Evolutionary conservation across 2,113 vertebrate genomes (phyloP).

Genomic region (Sander lucioperca): DNA sequence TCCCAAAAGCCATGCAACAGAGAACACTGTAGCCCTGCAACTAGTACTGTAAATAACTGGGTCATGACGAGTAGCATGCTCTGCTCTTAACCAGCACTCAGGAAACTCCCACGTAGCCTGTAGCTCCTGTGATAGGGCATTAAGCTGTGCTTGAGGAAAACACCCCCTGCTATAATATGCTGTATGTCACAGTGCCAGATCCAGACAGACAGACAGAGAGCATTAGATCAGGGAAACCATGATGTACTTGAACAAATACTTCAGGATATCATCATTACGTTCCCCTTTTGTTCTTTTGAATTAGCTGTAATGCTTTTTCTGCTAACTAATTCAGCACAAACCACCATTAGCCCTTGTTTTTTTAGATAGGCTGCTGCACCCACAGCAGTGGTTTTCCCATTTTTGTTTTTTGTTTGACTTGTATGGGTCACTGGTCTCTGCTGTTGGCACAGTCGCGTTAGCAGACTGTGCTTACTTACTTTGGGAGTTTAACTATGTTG

Average conservation of each 20-base stretch:
- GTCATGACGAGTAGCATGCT: slow-evolving; percentile 41
- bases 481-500: slow-evolving; percentile 66
- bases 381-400: slow-evolving; percentile 39
- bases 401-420: slow-evolving; percentile 37
- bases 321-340: slow-evolving; percentile 62
- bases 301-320: background rate
- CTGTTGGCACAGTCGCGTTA: slow-evolving; percentile 59
- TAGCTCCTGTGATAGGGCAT: slow-evolving; percentile 16
- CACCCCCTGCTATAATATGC: slow-evolving; percentile 14
- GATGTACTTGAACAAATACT: slow-evolving; percentile 6
- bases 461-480: slow-evolving; percentile 67
- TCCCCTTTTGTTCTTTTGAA: background rate
- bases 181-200: slow-evolving; percentile 21
- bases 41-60: slow-evolving; percentile 64
- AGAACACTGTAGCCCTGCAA: slow-evolving; percentile 62
- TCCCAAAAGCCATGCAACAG: slow-evolving; percentile 62
- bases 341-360: slow-evolving; percentile 52
- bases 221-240: background rate
- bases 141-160: slow-evolving; percentile 20
- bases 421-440: slow-evolving; percentile 63
- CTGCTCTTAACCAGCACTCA: slow-evolving; percentile 68
- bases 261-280: slow-evolving; percentile 1
- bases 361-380: slow-evolving; percentile 31
- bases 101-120: slow-evolving; percentile 57
- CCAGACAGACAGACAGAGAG: background rate